These are phyloP conservation scores for Amblyornis subalaris DNA, from an alignment of 2,113 vertebrate species.

Conservation along the genomic window DNA sequence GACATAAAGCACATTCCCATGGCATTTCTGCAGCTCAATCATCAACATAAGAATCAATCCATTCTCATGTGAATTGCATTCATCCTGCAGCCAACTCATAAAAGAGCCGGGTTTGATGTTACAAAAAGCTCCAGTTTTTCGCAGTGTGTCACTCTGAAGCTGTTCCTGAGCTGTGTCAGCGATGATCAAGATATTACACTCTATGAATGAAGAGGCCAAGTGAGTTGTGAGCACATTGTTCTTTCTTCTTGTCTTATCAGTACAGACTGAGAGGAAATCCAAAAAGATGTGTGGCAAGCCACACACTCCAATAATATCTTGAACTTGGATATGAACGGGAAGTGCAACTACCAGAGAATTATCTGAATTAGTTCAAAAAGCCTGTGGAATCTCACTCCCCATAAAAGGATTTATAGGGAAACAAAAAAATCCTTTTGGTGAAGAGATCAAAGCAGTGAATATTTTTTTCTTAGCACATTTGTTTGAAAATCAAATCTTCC, in stretches of 20 bases:
- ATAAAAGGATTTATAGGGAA: background rate
- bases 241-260: background rate
- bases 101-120: background rate
- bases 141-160: background rate
- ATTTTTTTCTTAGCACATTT: background rate
- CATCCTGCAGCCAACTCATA: background rate
- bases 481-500: background rate
- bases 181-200: background rate
- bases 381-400: background rate
- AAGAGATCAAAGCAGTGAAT: background rate
- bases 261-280: background rate
- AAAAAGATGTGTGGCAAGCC: background rate
- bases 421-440: background rate
- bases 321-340: background rate
- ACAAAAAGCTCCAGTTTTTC: background rate
- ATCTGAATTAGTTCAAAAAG: background rate
- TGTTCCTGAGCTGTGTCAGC: background rate
- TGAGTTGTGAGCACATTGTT: background rate
- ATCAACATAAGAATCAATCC: background rate
- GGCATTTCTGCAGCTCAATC: background rate
- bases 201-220: background rate
- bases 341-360: background rate
- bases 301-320: background rate
- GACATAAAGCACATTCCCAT: rapidly evolving
- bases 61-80: background rate